Percentiles rank a stretch among this genome's conserved stretches.
phyloP scores from a whole-genome alignment of 2,888 invertebrate genomes.

The Allacma fusca region DNA sequence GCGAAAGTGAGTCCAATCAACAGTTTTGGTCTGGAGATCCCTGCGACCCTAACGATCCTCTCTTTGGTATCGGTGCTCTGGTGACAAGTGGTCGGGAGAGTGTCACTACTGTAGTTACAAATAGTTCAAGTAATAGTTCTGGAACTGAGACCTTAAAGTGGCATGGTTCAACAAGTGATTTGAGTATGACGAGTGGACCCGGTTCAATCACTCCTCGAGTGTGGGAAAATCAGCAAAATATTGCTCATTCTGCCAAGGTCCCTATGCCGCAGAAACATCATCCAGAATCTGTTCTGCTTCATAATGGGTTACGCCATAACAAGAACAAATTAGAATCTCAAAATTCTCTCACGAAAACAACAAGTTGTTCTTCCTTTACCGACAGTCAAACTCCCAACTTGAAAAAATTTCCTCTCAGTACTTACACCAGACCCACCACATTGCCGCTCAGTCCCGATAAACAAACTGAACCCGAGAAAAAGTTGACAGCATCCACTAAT shows the following conservation, averaged over 20 bases:
- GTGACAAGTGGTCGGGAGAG: slow-evolving; percentile 68
- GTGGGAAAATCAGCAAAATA: slow-evolving; percentile 65
- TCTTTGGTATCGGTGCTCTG: slow-evolving; percentile 55
- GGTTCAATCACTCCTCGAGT: slow-evolving; percentile 44
- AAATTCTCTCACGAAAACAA: slow-evolving; percentile 44
- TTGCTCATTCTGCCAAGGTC: slow-evolving; percentile 79
- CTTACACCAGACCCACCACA: slow-evolving; percentile 68
- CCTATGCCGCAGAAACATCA: slow-evolving; percentile 80
- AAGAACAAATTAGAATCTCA: slow-evolving; percentile 47
- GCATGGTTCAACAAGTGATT: slow-evolving; percentile 79
- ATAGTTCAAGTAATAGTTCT: slow-evolving; percentile 70
- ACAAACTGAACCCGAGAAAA: slow-evolving; percentile 41
- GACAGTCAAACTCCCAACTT: slow-evolving; percentile 63
- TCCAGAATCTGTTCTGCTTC: slow-evolving; percentile 75
- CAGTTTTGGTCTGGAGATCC: slow-evolving; percentile 53
- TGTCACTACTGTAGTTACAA: slow-evolving; percentile 69
- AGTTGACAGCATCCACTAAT: slow-evolving; percentile 62
- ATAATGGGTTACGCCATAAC: slow-evolving; percentile 51
- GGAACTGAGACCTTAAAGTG: slow-evolving; percentile 79
- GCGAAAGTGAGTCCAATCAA: slow-evolving; percentile 65
- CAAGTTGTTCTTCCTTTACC: slow-evolving; percentile 43
- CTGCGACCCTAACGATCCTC: slow-evolving; percentile 55
- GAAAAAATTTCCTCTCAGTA: slow-evolving; percentile 75
- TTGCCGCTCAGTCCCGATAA: slow-evolving; percentile 51
- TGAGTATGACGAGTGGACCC: slow-evolving; percentile 71